Evolutionary conservation across 2,113 vertebrate species (phyloP).

Genomic region (Thinocorus orbignyianus): DNA sequence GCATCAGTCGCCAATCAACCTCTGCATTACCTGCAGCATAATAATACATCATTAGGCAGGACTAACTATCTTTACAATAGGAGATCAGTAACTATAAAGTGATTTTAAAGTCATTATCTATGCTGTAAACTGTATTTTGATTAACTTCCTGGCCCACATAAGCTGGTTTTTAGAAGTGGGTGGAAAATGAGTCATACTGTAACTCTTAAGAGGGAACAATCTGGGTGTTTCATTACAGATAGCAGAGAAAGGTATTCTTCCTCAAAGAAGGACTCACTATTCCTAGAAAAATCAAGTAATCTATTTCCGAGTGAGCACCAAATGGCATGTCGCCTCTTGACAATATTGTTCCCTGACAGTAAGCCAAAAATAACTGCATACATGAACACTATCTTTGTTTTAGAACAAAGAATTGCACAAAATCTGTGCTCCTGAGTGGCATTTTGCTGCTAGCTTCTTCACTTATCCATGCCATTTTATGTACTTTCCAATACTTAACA

Average conservation of each 20-base stretch:
- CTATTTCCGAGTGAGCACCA: background rate
- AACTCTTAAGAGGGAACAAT: background rate
- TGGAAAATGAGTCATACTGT: background rate
- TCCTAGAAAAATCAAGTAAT: background rate
- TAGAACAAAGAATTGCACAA: background rate
- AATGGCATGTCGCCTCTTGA: background rate
- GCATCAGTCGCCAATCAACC: background rate
- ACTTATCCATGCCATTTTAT: background rate
- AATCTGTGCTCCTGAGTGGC: background rate
- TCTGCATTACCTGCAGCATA: background rate
- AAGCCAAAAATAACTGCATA: background rate
- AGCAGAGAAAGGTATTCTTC: background rate
- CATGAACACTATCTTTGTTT: background rate
- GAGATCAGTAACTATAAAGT: slow-evolving; percentile 4
- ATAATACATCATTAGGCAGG: background rate
- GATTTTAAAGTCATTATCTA: background rate
- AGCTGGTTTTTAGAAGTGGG: background rate
- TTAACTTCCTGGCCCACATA: background rate
- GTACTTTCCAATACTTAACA: background rate
- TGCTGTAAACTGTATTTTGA: background rate
- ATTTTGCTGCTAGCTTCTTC: background rate
- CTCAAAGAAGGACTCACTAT: background rate
- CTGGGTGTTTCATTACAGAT: background rate
- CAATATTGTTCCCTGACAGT: background rate
- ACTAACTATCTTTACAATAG: background rate